These are phyloP conservation scores for Zapornia atra DNA, from an alignment of 2,113 vertebrate species.

Conservation along the genomic window DNA sequence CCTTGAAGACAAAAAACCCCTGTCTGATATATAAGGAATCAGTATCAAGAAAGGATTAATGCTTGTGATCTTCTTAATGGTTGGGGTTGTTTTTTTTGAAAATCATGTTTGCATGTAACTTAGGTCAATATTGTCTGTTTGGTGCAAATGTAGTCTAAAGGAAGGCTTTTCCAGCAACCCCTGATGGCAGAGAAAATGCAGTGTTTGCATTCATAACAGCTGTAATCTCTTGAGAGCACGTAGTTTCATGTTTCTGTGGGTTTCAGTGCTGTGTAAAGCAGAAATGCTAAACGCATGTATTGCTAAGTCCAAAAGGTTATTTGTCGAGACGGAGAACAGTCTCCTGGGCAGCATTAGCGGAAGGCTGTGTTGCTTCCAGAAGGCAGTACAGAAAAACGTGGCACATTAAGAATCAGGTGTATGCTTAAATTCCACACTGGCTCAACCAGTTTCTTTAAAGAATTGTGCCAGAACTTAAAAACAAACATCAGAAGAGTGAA, in stretches of 20 bases:
- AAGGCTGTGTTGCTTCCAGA: rapidly evolving
- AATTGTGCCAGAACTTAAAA: background rate
- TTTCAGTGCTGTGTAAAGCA: background rate
- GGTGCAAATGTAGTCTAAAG: background rate
- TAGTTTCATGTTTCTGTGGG: background rate
- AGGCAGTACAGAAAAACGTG: background rate
- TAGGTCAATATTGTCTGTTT: background rate
- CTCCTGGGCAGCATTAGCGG: background rate
- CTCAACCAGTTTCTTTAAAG: background rate
- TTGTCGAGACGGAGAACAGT: background rate
- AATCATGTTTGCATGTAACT: background rate
- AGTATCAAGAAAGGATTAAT: background rate
- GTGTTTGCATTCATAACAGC: background rate
- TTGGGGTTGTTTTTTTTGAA: rapidly evolving
- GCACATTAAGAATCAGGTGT: background rate
- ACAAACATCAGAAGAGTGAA: background rate
- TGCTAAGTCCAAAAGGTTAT: background rate
- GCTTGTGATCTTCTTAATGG: background rate
- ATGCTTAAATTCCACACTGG: background rate
- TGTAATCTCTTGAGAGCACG: background rate
- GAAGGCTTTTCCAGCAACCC: background rate
- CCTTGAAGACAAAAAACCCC: background rate
- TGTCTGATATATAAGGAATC: background rate
- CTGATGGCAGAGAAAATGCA: background rate
- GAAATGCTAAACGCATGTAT: background rate